Evolutionary conservation across 2,888 invertebrate genomes (phyloP).

Genomic region (Lamellibrachia satsuma): DNA sequence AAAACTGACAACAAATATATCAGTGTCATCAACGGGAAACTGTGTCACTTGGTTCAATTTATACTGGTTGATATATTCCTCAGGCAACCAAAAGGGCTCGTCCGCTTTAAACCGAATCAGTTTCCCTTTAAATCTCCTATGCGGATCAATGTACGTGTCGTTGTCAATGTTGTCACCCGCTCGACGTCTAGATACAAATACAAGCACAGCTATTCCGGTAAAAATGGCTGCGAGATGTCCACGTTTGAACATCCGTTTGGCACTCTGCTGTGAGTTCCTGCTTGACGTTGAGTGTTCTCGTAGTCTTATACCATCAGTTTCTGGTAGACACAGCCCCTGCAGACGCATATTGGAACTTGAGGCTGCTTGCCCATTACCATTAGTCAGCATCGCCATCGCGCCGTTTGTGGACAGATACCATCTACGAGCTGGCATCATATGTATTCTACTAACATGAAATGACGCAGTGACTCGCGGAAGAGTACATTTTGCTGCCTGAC

Average conservation of each 20-base stretch:
- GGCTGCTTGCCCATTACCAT: no score
- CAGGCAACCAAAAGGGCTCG: not conserved
- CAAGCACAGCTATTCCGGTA: not conserved
- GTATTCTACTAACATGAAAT: not conserved
- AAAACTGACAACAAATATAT: not conserved
- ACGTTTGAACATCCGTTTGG: not conserved
- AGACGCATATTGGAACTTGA: not conserved
- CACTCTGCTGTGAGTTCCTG: not conserved
- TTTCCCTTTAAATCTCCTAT: not conserved
- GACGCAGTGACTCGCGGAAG: not conserved
- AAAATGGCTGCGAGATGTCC: not conserved
- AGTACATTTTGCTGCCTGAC: not conserved
- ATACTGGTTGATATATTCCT: not conserved
- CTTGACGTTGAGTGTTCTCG: not conserved
- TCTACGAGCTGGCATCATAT: not conserved
- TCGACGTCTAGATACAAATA: not conserved
- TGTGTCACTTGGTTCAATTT: not conserved
- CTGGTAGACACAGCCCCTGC: not conserved
- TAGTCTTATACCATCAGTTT: not conserved
- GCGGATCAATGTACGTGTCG: not conserved
- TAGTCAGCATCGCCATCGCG: no score
- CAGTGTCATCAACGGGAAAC: not conserved
- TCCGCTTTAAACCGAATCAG: not conserved
- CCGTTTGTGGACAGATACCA: not conserved
- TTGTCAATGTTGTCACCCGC: not conserved